These are phyloP conservation scores for Nothocercus julius DNA, from an alignment of 2,113 vertebrate species.

Conservation along the genomic window DNA sequence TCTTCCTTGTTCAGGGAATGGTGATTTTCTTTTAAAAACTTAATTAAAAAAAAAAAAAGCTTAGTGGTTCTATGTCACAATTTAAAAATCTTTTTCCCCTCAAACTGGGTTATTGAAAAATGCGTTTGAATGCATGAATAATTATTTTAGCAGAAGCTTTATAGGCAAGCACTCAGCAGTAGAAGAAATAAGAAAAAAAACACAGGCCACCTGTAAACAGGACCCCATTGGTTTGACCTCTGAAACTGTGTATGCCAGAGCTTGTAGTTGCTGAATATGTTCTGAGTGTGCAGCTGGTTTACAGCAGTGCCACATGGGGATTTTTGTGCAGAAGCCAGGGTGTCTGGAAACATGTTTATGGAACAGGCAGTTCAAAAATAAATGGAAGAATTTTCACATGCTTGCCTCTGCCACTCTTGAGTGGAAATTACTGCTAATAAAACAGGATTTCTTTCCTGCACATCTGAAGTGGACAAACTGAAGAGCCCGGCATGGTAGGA, in stretches of 20 bases:
- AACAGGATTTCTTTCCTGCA: neutral
- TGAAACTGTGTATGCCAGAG: neutral
- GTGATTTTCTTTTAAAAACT: neutral
- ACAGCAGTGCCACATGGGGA: rapidly evolving
- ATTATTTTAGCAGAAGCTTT: neutral
- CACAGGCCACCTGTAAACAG: neutral
- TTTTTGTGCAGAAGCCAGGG: neutral
- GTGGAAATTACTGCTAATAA: neutral
- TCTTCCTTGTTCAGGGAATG: neutral
- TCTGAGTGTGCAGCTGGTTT: neutral
- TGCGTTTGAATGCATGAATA: neutral
- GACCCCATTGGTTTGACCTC: neutral
- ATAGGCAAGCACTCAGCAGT: neutral
- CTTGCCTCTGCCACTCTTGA: neutral
- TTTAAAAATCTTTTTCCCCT: neutral
- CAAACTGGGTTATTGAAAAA: neutral
- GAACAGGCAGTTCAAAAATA: neutral
- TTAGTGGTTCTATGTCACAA: neutral
- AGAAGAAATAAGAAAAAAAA: neutral
- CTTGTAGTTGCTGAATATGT: neutral
- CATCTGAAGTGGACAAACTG: neutral
- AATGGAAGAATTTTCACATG: neutral
- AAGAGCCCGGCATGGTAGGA: neutral
- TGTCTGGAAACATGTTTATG: neutral
- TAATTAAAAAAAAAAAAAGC: neutral